Evolutionary conservation across 2,113 vertebrate species (phyloP).

Genomic region (Lota lota): DNA sequence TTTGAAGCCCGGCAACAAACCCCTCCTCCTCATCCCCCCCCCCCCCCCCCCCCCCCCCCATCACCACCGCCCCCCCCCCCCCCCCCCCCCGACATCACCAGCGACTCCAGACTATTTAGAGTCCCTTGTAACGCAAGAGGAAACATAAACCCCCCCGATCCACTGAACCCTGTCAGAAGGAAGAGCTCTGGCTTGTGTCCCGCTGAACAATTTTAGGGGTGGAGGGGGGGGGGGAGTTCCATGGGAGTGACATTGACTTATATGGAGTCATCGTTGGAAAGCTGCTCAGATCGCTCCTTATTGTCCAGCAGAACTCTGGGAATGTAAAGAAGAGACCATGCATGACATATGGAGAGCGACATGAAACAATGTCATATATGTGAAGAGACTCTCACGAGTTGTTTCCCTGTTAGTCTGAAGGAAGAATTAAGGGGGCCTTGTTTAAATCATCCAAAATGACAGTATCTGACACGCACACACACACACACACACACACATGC

Average conservation of each 20-base stretch:
- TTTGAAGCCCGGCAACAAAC: constrained; percentile 32
- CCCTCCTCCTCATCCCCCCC: background rate
- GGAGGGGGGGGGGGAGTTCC: constrained; percentile 42
- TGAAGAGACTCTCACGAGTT: too few relatives aligned
- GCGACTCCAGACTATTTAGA: constrained; percentile 55
- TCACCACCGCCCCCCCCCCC: background rate
- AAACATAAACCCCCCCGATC: constrained; percentile 61
- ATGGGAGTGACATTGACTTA: background rate
- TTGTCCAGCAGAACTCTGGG: too few relatives aligned
- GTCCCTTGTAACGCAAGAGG: constrained; percentile 57
- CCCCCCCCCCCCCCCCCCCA: background rate
- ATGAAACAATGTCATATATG: too few relatives aligned
- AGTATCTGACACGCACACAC: too few relatives aligned
- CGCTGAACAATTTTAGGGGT: constrained; percentile 41
- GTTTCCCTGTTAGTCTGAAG: too few relatives aligned
- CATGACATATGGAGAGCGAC: too few relatives aligned
- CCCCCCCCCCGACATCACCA: constrained; percentile 15
- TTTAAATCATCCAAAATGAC: too few relatives aligned
- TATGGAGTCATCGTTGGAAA: background rate
- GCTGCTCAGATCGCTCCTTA: too few relatives aligned
- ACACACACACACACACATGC: too few relatives aligned
- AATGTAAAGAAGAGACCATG: too few relatives aligned
- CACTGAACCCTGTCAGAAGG: constrained; percentile 61
- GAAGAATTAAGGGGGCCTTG: too few relatives aligned
- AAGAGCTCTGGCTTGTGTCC: constrained; percentile 59